Percentiles rank a stretch among this genome's conserved stretches.
phyloP scores from a whole-genome alignment of 2,888 invertebrate genomes.

The Nemotelus nigrinus region DNA sequence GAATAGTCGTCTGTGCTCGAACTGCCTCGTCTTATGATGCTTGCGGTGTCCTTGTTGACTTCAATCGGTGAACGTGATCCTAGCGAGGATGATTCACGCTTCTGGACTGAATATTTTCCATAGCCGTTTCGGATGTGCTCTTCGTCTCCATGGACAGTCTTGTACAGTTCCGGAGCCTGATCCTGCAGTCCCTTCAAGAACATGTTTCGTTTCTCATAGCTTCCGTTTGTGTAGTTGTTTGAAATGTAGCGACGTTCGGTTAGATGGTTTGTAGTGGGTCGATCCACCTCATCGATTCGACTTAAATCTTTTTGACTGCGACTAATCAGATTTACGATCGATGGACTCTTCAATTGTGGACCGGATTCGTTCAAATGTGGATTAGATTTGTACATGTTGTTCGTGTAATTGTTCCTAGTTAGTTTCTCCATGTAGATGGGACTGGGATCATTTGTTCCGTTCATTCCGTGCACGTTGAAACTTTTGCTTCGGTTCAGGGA shows the following conservation, averaged over 20 bases:
- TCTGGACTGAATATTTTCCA: conserved; percentile 59
- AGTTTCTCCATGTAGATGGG: conserved; percentile 63
- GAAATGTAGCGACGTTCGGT: conserved; percentile 52
- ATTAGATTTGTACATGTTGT: conserved; percentile 78
- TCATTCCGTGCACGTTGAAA: conserved; percentile 80
- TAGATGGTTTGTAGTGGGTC: conserved; percentile 54
- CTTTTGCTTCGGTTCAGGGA: conserved; percentile 84
- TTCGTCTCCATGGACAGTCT: conserved; percentile 74
- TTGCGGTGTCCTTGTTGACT: conserved; percentile 63
- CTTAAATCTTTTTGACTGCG: conserved; percentile 83
- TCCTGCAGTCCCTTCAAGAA: conserved; percentile 77
- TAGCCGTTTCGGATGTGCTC: conserved; percentile 64
- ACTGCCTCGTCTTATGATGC: conserved; percentile 71
- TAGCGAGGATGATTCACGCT: conserved; percentile 57
- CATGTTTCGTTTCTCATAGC: conserved; percentile 72
- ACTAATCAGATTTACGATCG: conserved; percentile 85
- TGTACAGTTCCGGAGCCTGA: conserved; percentile 77
- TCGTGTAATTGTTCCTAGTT: conserved; percentile 64
- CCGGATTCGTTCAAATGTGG: conserved; percentile 80
- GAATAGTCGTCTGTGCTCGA: conserved; percentile 77
- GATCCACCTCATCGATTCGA: conserved; percentile 66
- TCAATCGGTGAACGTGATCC: conserved; percentile 63
- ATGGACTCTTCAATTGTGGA: conserved; percentile 82
- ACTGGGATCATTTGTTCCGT: conserved; percentile 66
- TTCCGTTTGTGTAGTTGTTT: conserved; percentile 56